phyloP scores from a whole-genome alignment of 2,888 invertebrate genomes.

The Falcaria lacertinaria region DNA sequence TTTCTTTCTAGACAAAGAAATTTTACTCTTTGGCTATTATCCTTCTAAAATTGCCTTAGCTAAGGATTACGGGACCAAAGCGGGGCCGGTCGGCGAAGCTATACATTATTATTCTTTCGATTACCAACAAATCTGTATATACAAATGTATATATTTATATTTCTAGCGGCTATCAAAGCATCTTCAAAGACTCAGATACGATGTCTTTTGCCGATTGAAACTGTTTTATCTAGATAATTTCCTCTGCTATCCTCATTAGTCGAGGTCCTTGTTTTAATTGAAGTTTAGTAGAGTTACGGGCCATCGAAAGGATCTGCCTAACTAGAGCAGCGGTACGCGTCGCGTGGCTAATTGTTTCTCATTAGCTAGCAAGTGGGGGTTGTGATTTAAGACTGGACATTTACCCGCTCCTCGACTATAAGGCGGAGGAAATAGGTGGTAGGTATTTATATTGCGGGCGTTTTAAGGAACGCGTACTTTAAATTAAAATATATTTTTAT shows the following conservation, averaged over 20 bases:
- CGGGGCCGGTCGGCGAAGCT: too few relatives aligned
- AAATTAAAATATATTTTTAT: too few relatives aligned
- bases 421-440: neutral
- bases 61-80: too few relatives aligned
- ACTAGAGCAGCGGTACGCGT: neutral
- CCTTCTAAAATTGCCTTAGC: too few relatives aligned
- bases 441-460: neutral
- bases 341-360: conserved; percentile 4
- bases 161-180: too few relatives aligned
- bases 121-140: too few relatives aligned
- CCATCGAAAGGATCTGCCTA: conserved; percentile 1
- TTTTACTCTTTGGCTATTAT: too few relatives aligned
- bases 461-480: too few relatives aligned
- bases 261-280: conserved; percentile 3
- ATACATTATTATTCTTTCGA: too few relatives aligned
- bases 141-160: too few relatives aligned
- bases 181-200: too few relatives aligned
- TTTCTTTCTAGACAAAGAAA: too few relatives aligned
- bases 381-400: neutral
- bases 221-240: neutral
- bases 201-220: neutral
- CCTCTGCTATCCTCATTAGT: neutral
- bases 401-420: neutral
- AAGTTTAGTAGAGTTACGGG: conserved; percentile 2
- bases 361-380: conserved; percentile 3